A percentile compares a stretch with the other conserved stretches of the same genome.
Evolutionary conservation across 1,140 invertebrate genomes (phyloP).

Genomic region (Eurosta solidaginis): DNA sequence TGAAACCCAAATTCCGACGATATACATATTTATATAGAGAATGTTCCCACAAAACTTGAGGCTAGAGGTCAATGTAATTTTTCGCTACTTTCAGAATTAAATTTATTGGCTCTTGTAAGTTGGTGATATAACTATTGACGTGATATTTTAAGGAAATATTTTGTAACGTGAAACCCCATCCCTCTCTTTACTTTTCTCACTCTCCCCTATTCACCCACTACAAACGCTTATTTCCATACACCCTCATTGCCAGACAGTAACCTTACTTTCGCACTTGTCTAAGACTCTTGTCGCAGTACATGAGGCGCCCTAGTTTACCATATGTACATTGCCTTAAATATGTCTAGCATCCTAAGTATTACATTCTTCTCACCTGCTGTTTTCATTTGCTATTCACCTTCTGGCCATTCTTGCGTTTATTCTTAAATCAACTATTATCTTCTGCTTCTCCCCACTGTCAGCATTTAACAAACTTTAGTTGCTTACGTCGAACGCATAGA

Average conservation of each 20-base stretch:
- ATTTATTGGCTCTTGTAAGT: too few relatives aligned
- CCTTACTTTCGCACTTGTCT: not conserved
- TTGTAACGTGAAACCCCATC: too few relatives aligned
- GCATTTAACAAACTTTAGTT: not conserved
- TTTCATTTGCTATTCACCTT: not conserved
- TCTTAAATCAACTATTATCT: not conserved
- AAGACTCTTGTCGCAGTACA: not conserved
- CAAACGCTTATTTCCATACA: not conserved
- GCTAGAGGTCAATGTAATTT: too few relatives aligned
- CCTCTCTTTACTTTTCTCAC: too few relatives aligned
- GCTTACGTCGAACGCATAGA: not conserved
- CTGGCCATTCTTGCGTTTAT: not conserved
- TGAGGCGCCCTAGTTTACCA: not conserved
- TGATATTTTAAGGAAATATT: too few relatives aligned
- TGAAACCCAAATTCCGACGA: too few relatives aligned
- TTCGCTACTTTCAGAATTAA: too few relatives aligned
- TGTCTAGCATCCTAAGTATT: not conserved
- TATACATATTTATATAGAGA: too few relatives aligned
- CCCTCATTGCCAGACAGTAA: not conserved
- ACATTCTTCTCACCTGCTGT: not conserved
- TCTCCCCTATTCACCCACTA: too few relatives aligned
- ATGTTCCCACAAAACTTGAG: too few relatives aligned
- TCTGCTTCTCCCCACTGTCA: not conserved
- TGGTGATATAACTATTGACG: too few relatives aligned
- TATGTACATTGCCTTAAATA: not conserved